These are phyloP conservation scores for Epinotia ramella DNA, from an alignment of 2,888 invertebrate species.

Conservation along the genomic window DNA sequence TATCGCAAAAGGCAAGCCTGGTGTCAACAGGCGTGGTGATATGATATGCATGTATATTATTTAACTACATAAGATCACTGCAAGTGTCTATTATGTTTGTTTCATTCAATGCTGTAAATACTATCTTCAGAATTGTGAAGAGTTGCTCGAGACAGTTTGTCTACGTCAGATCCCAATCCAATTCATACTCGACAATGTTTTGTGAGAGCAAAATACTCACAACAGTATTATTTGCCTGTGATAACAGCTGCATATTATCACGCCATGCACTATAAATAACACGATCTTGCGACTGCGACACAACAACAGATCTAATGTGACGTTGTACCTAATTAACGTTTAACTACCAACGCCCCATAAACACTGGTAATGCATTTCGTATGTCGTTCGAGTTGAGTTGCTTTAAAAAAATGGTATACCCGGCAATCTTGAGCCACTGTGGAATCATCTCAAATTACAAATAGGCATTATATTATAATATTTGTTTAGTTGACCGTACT, in stretches of 20 bases:
- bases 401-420: no score
- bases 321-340: slow-evolving; percentile 31
- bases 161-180: slow-evolving; percentile 23
- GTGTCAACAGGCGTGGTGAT: no score
- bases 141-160: slow-evolving; percentile 7
- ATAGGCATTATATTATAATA: background rate
- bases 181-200: slow-evolving; percentile 23
- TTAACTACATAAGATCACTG: background rate
- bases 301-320: slow-evolving; percentile 43
- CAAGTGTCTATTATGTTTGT: no score
- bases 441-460: no score
- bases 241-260: slow-evolving; percentile 74
- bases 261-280: slow-evolving; percentile 68
- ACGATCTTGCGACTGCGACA: slow-evolving; percentile 42
- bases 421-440: no score
- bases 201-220: slow-evolving; percentile 26
- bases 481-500: background rate
- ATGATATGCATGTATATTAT: background rate
- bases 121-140: background rate
- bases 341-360: slow-evolving; percentile 29
- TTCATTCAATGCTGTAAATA: background rate
- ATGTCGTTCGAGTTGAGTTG: slow-evolving; percentile 2
- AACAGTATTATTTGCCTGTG: slow-evolving; percentile 70
- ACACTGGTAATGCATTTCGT: slow-evolving; percentile 28
- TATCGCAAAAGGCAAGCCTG: no score